These are phyloP conservation scores for Drosophila leonis DNA, from an alignment of 2,888 invertebrate genomes.

Conservation along the genomic window DNA sequence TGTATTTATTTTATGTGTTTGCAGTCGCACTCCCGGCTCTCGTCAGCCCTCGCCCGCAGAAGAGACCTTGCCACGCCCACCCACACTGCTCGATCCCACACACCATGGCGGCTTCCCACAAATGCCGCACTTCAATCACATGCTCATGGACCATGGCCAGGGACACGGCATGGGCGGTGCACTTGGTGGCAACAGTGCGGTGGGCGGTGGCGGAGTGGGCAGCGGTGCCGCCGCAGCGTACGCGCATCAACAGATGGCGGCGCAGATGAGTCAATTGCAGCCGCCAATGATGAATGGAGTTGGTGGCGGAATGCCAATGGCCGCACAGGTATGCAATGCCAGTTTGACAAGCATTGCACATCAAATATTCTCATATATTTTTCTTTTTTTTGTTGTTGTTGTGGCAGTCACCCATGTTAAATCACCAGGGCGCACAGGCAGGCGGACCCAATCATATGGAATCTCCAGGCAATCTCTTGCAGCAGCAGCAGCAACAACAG, in stretches of 20 bases:
- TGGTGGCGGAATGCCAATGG: slow-evolving; percentile 84
- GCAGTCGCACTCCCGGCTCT: slow-evolving; percentile 94
- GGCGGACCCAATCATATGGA: slow-evolving; percentile 85
- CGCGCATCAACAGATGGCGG: slow-evolving; percentile 84
- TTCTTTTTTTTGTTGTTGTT: too few species aligned
- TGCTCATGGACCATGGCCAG: slow-evolving; percentile 85
- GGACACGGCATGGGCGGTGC: slow-evolving; percentile 68
- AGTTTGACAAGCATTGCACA: slow-evolving; percentile 19
- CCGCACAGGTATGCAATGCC: slow-evolving; percentile 80
- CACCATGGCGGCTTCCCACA: slow-evolving; percentile 83
- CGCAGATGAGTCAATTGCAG: slow-evolving; percentile 85
- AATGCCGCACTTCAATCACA: slow-evolving; percentile 86
- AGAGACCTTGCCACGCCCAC: slow-evolving; percentile 86
- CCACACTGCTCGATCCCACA: slow-evolving; percentile 84
- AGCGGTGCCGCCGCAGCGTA: slow-evolving; percentile 79
- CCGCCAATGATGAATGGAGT: slow-evolving; percentile 85
- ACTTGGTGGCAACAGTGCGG: slow-evolving; percentile 58
- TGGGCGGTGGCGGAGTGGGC: slow-evolving; percentile 49
- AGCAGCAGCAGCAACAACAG: slow-evolving; percentile 87
- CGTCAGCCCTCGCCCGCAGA: slow-evolving; percentile 97
- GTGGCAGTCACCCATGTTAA: slow-evolving; percentile 85
- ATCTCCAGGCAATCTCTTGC: slow-evolving; percentile 86
- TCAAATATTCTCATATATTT: not conserved
- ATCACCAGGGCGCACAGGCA: slow-evolving; percentile 83
- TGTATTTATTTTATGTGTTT: not conserved